Conservation (phyloP, 1,140 invertebrate species). For the Eueides isabella region DNA sequence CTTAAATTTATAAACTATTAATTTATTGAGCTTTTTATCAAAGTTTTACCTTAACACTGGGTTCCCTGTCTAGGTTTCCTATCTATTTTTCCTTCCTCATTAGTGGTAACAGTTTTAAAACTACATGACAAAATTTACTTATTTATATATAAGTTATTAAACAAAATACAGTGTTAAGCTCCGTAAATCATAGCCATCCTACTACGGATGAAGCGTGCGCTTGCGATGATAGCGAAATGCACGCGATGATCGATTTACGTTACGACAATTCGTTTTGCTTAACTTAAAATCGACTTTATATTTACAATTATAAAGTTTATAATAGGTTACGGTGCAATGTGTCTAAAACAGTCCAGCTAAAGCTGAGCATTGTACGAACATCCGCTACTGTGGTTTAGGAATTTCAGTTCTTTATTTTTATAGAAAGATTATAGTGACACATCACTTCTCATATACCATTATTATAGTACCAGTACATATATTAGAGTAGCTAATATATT, state of each 20-base stretch:
- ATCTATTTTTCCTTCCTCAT: no score
- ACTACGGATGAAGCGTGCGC: slow-evolving; percentile 48
- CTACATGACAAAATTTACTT: neutral
- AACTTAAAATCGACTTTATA: neutral
- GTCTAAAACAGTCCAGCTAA: neutral
- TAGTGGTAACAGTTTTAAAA: no score
- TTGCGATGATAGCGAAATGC: slow-evolving; percentile 66
- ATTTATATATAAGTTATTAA: neutral
- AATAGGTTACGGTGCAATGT: neutral
- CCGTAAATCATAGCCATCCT: slow-evolving; percentile 41
- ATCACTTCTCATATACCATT: neutral
- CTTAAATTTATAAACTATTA: no score
- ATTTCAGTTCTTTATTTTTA: neutral
- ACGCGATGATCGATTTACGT: slow-evolving; percentile 64
- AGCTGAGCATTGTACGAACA: neutral
- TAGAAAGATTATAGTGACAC: neutral
- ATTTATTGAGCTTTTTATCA: no score
- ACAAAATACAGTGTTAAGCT: neutral
- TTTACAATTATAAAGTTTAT: neutral
- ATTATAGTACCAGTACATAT: no score
- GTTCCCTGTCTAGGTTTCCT: no score
- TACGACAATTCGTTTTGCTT: neutral
- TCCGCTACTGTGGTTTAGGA: neutral
- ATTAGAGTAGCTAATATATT: no score
- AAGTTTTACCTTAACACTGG: no score